A percentile compares a stretch with the other conserved stretches of the same genome.
Conservation (phyloP, 2,888 invertebrate genomes). For the Dryocosmus kuriphilus region DNA sequence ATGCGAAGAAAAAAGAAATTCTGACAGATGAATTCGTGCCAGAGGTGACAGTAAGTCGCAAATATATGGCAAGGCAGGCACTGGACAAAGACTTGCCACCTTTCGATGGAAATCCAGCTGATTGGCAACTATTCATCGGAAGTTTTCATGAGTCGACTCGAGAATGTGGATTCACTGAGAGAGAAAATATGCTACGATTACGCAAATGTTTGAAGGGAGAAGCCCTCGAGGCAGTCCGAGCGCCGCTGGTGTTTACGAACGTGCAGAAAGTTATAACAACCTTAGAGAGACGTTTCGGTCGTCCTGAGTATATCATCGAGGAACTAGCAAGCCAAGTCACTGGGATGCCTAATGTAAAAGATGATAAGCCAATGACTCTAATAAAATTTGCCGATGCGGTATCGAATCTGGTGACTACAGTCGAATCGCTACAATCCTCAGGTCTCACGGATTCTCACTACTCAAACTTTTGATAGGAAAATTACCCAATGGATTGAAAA, state of each 20-base stretch:
- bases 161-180: background rate
- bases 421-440: no score
- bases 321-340: no score
- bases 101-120: background rate
- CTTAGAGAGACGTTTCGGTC: no score
- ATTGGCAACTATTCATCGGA: background rate
- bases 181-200: background rate
- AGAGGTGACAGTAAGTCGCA: background rate
- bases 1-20: background rate
- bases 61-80: background rate
- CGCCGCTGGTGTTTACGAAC: background rate
- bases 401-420: background rate
- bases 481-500: background rate
- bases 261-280: no score
- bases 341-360: no score
- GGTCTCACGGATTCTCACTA: background rate
- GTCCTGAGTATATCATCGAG: no score
- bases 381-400: background rate
- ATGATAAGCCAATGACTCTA: no score
- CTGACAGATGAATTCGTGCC: background rate
- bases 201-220: slow-evolving; percentile 2
- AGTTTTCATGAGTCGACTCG: background rate
- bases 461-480: background rate
- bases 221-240: background rate
- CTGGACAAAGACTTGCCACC: background rate